Evolutionary conservation across 2,113 vertebrate species (phyloP), one percentile per base, ranked within the genome.

Genomic region (Dermatemys mawii): DNA sequence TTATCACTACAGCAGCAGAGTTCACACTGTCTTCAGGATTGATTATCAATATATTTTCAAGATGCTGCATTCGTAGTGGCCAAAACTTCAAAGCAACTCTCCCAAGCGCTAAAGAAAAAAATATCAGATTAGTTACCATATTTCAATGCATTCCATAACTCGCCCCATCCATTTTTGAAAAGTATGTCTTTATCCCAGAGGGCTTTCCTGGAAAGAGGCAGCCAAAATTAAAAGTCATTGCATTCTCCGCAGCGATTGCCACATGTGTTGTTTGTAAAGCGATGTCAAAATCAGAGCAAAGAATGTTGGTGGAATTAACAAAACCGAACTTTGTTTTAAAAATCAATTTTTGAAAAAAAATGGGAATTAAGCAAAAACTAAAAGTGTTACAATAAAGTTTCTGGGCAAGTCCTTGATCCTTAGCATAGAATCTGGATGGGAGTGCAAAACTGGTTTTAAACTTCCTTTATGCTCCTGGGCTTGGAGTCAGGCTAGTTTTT

Each of bases 41-140:
- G 0, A 9, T 13, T 92, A 13, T 46, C 22, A 27, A 76, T 44
- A 46, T 41, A 26, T 78, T 92, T 90, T 81, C n/a, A 19, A 1
- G 13, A 4, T 16, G 7, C 63, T 88, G 70, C 67, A 38, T 49
- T 53, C 6, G 7, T 38, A 24, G 7, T 17, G 84, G 50, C 11
- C 17, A 11, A 55, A 87, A 6, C 50, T 83, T 12, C 11, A 84
- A 13, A 60, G 8, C 1, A 83, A 54, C 2, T 48, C 19, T 17
- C 86, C 17, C 27, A 82, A 8, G 12, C 6, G 38, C 0, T 51
- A 11, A 11, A 86, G 38, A 67, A 38, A 22, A 22, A 32, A 48
- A 70, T 6, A 11, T 0, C 1, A 0, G n/a, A 85, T 91, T 85
- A 55, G 6, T 84, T 86, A 8, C 9, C 5, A 6, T 6, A 2